A percentile compares a stretch with the other conserved stretches of the same genome.
Evolutionary conservation across 2,113 vertebrate genomes (phyloP).

Genomic region (Entomyzon cyanotis): DNA sequence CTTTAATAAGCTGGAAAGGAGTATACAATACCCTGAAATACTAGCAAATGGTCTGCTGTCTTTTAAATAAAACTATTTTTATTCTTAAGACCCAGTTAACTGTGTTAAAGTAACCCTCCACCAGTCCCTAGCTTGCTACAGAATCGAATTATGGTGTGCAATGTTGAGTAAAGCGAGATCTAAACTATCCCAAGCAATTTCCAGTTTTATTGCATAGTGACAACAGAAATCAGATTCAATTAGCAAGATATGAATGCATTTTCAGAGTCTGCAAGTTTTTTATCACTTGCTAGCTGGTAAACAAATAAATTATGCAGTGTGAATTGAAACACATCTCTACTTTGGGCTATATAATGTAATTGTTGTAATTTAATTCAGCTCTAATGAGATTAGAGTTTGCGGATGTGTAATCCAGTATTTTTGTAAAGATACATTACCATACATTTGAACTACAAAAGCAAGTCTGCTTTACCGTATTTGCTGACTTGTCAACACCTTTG

Average conservation of each 20-base stretch:
- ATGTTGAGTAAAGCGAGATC: background rate
- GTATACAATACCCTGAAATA: background rate
- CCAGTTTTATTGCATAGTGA: background rate
- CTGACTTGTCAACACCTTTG: background rate
- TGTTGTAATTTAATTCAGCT: background rate
- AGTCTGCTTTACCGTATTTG: background rate
- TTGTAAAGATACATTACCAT: background rate
- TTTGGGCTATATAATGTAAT: background rate
- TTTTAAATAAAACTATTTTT: background rate
- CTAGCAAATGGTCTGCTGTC: background rate
- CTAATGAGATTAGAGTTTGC: background rate
- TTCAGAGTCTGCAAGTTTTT: background rate
- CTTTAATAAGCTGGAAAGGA: background rate
- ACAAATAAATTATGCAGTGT: conserved; percentile 2
- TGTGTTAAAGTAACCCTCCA: background rate
- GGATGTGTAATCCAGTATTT: background rate
- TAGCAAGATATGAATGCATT: background rate
- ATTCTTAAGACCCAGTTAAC: background rate
- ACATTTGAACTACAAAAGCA: background rate
- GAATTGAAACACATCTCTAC: background rate
- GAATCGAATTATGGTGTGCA: background rate
- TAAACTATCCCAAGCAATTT: background rate
- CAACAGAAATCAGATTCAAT: background rate
- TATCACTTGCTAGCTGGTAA: background rate
- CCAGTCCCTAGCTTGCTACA: background rate